Evolutionary conservation across 1,140 invertebrate species (phyloP), one percentile per base, ranked within the genome.

Genomic region (Drosophila nikananu): DNA sequence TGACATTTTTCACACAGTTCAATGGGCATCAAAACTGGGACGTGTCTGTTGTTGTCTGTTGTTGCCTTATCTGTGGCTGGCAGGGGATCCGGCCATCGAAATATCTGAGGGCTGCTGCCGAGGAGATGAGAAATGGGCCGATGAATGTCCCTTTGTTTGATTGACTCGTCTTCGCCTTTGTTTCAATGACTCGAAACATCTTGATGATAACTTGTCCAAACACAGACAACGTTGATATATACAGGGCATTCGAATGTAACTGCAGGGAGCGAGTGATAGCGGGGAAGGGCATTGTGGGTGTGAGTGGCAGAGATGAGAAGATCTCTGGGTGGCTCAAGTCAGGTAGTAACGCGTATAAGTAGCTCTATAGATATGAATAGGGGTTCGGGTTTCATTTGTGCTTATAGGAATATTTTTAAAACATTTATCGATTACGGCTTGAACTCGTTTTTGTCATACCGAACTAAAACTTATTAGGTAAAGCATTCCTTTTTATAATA

Each of bases 101-200:
- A 23, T 67, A 68, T 71, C 73, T 60, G 44, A 49, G 66, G 32
- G 42, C 37, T n/a, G 21, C 54, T 39, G 54, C 9, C 21, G 41
- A 19, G 19, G 19, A 71, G 42, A 80, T 64, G 61, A 74, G 83
- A 62, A 76, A 87, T 65, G 60, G 23, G 66, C 46, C 42, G 39
- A 48, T 49, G 66, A 42, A 64, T 83, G 84, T 89, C 63, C 67
- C 73, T 84, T 84, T 84, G 84, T 87, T 89, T 89, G 84, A 87
- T 87, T 87, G 84, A 89, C 83, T 89, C 77, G 84, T 54, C 77
- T 37, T 79, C 60, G 66, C 77, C 84, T 87, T 87, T 87, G 84
- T 87, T 89, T 87, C 84, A 89, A 87, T 84, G 86, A 89, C 84
- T 84, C 73, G 70, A 78, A 83, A 84, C 84, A 89, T 87, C 84